Percentiles rank a stretch among this genome's conserved stretches.
phyloP scores from a whole-genome alignment of 2,888 invertebrate species.

The Hirudinaria manillensis region DNA sequence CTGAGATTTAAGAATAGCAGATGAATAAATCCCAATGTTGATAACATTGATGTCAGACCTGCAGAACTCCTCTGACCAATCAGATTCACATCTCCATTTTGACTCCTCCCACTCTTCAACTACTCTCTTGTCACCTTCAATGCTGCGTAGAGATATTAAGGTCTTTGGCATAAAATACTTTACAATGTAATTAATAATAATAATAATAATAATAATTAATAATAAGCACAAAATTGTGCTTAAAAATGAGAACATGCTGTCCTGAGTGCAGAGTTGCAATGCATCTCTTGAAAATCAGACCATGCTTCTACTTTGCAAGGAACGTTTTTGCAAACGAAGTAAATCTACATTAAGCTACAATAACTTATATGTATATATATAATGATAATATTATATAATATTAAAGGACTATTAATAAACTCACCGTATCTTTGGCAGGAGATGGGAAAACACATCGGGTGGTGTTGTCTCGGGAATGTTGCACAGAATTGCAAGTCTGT shows the following conservation, averaged over 20 bases:
- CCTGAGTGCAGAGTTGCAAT: no score
- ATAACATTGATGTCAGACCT: neutral
- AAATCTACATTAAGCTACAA: no score
- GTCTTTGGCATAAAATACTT: no score
- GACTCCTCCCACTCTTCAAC: neutral
- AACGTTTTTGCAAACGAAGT: no score
- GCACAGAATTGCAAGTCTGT: conserved; percentile 61
- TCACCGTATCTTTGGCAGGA: conserved; percentile 58
- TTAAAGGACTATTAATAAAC: neutral
- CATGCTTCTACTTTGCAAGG: no score
- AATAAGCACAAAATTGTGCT: no score
- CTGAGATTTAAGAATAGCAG: no score
- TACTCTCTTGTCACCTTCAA: neutral
- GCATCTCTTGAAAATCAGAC: no score
- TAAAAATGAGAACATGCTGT: no score
- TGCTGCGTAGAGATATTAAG: neutral
- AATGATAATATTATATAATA: neutral
- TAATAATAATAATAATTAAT: conserved; percentile 11
- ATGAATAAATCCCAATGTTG: no score
- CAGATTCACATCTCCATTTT: neutral
- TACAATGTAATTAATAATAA: conserved; percentile 6
- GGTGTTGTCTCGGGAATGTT: conserved; percentile 69
- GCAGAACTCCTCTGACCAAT: conserved; percentile 42
- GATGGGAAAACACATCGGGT: conserved; percentile 62
- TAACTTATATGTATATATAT: neutral